Conservation (phyloP, 1,140 invertebrate genomes). For the Orchestia grillus region DNA sequence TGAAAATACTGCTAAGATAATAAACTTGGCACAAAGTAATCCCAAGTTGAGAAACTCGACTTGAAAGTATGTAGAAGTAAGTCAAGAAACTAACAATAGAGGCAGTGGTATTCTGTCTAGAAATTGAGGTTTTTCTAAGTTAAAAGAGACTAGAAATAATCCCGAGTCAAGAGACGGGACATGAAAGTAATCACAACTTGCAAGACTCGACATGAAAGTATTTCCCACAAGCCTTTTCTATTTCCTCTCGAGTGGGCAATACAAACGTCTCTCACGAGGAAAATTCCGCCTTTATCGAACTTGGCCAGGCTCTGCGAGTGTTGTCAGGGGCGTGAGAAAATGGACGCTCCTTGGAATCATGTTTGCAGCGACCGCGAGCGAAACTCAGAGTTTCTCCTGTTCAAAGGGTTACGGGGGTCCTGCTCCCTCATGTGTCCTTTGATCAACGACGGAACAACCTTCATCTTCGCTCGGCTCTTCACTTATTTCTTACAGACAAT, state of each 20-base stretch:
- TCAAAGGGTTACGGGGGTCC: background rate
- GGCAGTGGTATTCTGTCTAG: too few species aligned
- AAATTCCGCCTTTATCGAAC: slow-evolving; percentile 34
- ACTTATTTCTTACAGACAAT: background rate
- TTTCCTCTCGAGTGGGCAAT: slow-evolving; percentile 1
- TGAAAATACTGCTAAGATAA: too few species aligned
- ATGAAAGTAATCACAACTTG: background rate
- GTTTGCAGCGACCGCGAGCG: background rate
- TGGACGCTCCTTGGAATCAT: background rate
- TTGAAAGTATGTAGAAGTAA: too few species aligned
- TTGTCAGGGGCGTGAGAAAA: slow-evolving; percentile 23
- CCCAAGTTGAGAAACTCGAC: too few species aligned
- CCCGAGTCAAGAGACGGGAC: background rate
- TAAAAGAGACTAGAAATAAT: background rate
- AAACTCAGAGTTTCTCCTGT: background rate
- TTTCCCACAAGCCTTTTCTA: background rate
- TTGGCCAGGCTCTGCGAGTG: background rate
- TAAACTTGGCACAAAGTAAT: too few species aligned
- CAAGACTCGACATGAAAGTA: background rate
- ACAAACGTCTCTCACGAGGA: slow-evolving; percentile 43
- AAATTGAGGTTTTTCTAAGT: too few species aligned
- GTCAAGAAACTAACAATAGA: too few species aligned
- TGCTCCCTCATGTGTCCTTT: background rate
- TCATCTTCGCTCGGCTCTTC: background rate
- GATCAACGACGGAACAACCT: background rate